Evolutionary conservation across 2,888 invertebrate genomes (phyloP).

Genomic region (Ophion ventricosus): DNA sequence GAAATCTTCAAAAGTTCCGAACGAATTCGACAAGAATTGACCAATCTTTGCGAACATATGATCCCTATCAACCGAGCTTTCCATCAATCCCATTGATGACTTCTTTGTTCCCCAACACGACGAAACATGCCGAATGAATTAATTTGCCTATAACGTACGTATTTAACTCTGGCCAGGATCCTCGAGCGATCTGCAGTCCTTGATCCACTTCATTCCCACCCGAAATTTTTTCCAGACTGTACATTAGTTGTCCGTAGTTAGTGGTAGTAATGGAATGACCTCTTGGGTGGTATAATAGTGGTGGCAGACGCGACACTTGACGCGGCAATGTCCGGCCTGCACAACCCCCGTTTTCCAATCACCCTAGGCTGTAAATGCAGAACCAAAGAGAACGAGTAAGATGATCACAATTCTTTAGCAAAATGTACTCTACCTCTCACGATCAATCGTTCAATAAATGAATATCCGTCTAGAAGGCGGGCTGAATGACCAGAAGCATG

Average conservation of each 20-base stretch:
- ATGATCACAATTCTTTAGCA: neutral
- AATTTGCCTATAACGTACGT: neutral
- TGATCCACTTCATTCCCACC: neutral
- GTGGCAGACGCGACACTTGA: slow-evolving; percentile 63
- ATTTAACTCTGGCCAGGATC: neutral
- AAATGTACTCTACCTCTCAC: neutral
- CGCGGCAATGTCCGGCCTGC: slow-evolving; percentile 71
- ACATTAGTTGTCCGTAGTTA: slow-evolving; percentile 15
- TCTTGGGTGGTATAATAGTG: slow-evolving; percentile 34
- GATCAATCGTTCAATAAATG: neutral
- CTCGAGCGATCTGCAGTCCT: neutral
- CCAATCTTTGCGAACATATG: no score
- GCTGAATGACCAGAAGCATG: neutral
- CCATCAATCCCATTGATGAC: neutral
- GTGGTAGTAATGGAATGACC: neutral
- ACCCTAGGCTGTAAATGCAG: slow-evolving; percentile 71
- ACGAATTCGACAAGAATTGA: no score
- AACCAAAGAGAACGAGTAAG: slow-evolving; percentile 23
- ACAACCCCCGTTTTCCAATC: slow-evolving; percentile 78
- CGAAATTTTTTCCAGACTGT: neutral
- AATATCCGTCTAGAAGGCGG: neutral
- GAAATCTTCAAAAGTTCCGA: neutral
- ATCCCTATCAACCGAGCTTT: neutral
- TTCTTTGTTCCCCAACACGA: no score
- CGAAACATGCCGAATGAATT: no score